Evolutionary conservation across 2,113 vertebrate species (phyloP).

Genomic region (Puntigrus tetrazona): DNA sequence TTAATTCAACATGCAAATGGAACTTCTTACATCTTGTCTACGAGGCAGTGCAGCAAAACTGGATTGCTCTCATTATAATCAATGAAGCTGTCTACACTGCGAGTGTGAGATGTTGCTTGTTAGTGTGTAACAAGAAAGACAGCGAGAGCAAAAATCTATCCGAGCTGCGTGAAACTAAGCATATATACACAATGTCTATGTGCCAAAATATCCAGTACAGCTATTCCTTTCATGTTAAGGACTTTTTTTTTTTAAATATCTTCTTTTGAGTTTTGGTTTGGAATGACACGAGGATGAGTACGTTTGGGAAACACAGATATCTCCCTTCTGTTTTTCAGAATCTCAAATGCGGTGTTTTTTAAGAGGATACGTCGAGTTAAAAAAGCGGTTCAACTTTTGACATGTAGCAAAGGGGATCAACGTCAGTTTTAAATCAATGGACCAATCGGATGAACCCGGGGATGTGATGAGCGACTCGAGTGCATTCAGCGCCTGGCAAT

Average conservation of each 20-base stretch:
- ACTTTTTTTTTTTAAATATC: too few relatives aligned
- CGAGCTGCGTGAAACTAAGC: background rate
- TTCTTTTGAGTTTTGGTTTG: background rate
- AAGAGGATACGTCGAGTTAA: background rate
- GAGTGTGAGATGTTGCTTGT: background rate
- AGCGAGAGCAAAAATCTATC: background rate
- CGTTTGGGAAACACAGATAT: background rate
- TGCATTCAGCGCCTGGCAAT: background rate
- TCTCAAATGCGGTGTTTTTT: background rate
- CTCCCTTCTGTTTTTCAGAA: background rate
- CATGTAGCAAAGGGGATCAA: background rate
- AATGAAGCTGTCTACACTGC: background rate
- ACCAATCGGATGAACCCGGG: background rate
- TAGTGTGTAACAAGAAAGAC: background rate
- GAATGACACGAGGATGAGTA: background rate
- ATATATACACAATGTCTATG: background rate
- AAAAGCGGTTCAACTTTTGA: background rate
- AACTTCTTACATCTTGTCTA: background rate
- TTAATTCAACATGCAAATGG: slow-evolving; percentile 8
- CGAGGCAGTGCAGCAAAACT: background rate
- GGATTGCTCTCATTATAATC: background rate
- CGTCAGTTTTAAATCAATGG: background rate
- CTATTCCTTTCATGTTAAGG: too few relatives aligned
- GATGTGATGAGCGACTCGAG: background rate
- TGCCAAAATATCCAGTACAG: background rate